A percentile compares a stretch with the other conserved stretches of the same genome.
Conservation (phyloP, 2,113 vertebrate species). For the Pipa parva region DNA sequence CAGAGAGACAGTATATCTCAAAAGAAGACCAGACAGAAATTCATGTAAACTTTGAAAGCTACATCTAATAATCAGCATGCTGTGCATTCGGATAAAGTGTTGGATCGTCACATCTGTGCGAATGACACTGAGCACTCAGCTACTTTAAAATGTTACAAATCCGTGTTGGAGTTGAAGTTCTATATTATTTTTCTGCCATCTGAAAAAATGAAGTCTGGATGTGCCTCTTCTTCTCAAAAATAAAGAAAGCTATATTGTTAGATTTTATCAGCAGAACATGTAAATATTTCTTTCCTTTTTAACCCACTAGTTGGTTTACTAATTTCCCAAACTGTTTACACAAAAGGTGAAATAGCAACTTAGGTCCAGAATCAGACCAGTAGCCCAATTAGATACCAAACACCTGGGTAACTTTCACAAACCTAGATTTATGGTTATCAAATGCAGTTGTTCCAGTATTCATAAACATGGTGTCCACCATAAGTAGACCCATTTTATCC, state of each 20-base stretch:
- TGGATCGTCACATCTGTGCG: not conserved
- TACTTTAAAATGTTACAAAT: not conserved
- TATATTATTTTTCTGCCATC: not conserved
- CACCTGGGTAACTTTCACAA: too few species aligned
- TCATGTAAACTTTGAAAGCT: not conserved
- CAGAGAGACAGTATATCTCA: not conserved
- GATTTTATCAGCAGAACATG: not conserved
- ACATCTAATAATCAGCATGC: not conserved
- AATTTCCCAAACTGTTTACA: too few species aligned
- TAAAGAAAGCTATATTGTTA: not conserved
- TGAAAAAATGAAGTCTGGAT: not conserved
- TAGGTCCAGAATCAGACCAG: too few species aligned
- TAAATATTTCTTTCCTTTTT: not conserved
- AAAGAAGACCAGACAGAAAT: not conserved
- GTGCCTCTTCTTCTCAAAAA: not conserved
- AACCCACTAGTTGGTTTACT: too few species aligned
- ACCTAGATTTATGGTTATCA: too few species aligned
- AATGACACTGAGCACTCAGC: not conserved
- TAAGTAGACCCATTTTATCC: too few species aligned
- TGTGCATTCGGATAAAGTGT: not conserved
- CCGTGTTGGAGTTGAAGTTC: not conserved
- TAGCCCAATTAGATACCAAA: too few species aligned
- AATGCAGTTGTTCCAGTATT: too few species aligned
- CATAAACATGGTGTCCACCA: too few species aligned
- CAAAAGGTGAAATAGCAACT: too few species aligned